Evolutionary conservation across 2,113 vertebrate species (phyloP).

Genomic region (Struthidea cinerea): DNA sequence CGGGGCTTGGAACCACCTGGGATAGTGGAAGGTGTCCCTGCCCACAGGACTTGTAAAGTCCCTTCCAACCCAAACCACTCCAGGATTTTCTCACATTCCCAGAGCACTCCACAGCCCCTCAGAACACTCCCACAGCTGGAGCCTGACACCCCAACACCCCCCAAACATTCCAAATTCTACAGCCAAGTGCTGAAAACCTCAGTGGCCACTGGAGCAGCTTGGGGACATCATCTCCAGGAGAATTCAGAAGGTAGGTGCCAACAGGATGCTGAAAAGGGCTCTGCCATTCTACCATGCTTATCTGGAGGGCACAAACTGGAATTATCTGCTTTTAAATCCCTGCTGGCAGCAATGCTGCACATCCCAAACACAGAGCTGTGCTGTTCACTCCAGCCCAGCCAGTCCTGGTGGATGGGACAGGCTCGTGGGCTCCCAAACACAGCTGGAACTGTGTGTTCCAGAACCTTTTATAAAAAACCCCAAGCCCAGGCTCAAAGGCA

Average conservation of each 20-base stretch:
- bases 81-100: not conserved
- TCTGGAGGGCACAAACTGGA: not conserved
- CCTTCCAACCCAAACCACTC: not conserved
- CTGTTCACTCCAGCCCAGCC: not conserved
- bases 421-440: not conserved
- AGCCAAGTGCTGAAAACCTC: not conserved
- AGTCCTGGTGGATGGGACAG: not conserved
- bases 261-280: not conserved
- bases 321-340: not conserved
- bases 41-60: not conserved
- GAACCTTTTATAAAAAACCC: not conserved
- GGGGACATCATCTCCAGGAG: not conserved
- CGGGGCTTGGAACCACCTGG: not conserved
- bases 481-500: not conserved
- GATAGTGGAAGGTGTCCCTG: not conserved
- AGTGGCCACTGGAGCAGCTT: not conserved
- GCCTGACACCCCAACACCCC: not conserved
- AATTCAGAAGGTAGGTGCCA: not conserved
- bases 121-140: not conserved
- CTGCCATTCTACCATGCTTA: not conserved
- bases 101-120: not conserved
- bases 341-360: not conserved
- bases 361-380: not conserved
- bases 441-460: not conserved
- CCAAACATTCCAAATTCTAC: fast-evolving